Base-by-base conservation (phyloP, 2,888 invertebrate genomes). In the Gymnocheta viridis region DNA sequence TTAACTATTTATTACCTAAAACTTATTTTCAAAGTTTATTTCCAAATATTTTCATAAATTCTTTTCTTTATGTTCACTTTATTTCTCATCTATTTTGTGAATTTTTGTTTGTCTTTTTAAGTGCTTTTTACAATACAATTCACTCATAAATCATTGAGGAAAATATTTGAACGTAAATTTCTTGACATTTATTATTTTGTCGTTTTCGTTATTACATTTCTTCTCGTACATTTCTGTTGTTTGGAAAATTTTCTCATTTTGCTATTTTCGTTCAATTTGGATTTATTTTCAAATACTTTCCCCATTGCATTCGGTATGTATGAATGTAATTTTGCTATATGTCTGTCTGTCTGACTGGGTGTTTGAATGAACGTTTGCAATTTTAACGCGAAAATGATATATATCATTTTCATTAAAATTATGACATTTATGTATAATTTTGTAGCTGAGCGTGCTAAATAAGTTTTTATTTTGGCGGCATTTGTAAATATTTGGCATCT, bases 151-250 rank as follows among this genome's bases (percentile, higher is more conserved):
- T 82, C 77, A 82, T 72, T 60, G 24, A 38, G 27, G 19, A 73
- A 78, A 82, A 82, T 73, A 67, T 78, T 78, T 82, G 41, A 82
- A 82, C 67, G 60, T 78, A 69, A 60, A 82, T 73, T 73, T 82
- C 73, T 73, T 73, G 82, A 78, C 82, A 82, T 77, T 82, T 82
- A 82, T 82, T 82, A 82, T 77, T 82, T 72, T 82, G 82, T 78
- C 77, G 32, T 72, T 77, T 72, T 60, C 56, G 54, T 64, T 78
- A 77, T 66, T 35, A 17, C 41, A 22, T 56, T 58, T 27, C 27
- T 54, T 47, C 32, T 17, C n/a, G 2, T 44, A 38, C 10, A 0
- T 14, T 49, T 66, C 14, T 29, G 17, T 29, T 56, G 56, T 70
- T 72, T 47, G 58, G 29, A 3, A 47, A 47, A 56, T 19, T 19